phyloP scores from a whole-genome alignment of 2,113 vertebrate species.

The Nesogale talazaci region DNA sequence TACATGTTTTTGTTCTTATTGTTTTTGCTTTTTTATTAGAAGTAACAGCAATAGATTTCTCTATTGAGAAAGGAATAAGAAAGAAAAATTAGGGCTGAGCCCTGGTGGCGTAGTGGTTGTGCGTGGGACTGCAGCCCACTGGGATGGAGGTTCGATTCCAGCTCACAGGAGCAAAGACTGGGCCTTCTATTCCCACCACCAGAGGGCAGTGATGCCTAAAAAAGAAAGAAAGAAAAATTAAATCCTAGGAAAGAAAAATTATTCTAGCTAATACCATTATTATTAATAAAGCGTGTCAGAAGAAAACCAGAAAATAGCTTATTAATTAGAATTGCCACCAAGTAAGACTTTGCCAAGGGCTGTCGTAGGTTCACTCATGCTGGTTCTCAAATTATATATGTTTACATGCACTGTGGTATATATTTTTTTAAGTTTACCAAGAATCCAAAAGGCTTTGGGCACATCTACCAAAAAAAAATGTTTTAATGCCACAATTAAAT shows the following conservation, averaged over 20 bases:
- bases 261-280: slow-evolving; percentile 43
- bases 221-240: slow-evolving; percentile 4
- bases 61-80: slow-evolving; percentile 29
- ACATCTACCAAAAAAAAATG: slow-evolving; percentile 45
- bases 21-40: slow-evolving; percentile 49
- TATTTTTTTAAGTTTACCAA: slow-evolving; percentile 73
- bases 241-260: slow-evolving; percentile 31
- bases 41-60: slow-evolving; percentile 43
- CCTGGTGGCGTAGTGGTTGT: no score
- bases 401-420: slow-evolving; percentile 47
- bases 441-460: slow-evolving; percentile 63
- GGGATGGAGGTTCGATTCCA: no score
- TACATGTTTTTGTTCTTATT: not conserved
- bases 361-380: slow-evolving; percentile 28
- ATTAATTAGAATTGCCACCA: slow-evolving; percentile 64
- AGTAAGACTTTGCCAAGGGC: slow-evolving; percentile 65
- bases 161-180: no score
- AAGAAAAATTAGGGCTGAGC: slow-evolving; percentile 32
- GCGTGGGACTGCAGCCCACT: no score
- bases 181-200: no score
- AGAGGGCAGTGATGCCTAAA: no score
- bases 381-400: slow-evolving; percentile 65
- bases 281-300: slow-evolving; percentile 68
- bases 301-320: slow-evolving; percentile 65
- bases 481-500: slow-evolving; percentile 70